A percentile compares a stretch with the other conserved stretches of the same genome.
Evolutionary conservation across 2,113 vertebrate genomes (phyloP).

Genomic region (Gallinago paraguaiae): DNA sequence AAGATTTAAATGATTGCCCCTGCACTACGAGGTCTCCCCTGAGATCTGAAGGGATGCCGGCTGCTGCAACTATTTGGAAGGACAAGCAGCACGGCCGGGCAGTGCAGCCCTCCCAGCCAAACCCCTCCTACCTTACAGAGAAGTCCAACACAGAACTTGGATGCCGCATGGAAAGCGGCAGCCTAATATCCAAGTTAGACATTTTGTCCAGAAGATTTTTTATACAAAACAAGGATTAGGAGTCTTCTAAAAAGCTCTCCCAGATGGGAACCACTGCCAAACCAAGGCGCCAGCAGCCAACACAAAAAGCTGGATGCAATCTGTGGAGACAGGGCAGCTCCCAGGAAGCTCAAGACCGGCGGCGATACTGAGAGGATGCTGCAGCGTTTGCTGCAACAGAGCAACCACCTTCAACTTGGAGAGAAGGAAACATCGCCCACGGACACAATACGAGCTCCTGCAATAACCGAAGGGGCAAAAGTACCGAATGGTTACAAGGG

Average conservation of each 20-base stretch:
- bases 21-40: fast-evolving
- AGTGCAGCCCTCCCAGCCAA: not conserved
- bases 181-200: not conserved
- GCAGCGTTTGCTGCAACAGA: not conserved
- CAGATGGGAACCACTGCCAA: not conserved
- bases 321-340: not conserved
- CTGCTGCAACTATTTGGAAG: not conserved
- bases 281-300: not conserved
- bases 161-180: not conserved
- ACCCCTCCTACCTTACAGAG: not conserved
- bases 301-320: not conserved
- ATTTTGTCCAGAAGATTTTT: not conserved
- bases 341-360: not conserved
- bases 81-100: not conserved
- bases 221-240: not conserved
- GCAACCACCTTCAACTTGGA: not conserved
- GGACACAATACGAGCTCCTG: not conserved
- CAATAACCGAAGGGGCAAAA: not conserved
- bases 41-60: not conserved
- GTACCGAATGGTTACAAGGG: not conserved
- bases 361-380: not conserved
- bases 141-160: not conserved
- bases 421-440: not conserved
- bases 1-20: not conserved
- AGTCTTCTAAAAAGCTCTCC: not conserved